Evolutionary conservation across 2,888 invertebrate species (phyloP), one percentile per base, ranked within the genome.

Genomic region (Melinaea marsaeus): DNA sequence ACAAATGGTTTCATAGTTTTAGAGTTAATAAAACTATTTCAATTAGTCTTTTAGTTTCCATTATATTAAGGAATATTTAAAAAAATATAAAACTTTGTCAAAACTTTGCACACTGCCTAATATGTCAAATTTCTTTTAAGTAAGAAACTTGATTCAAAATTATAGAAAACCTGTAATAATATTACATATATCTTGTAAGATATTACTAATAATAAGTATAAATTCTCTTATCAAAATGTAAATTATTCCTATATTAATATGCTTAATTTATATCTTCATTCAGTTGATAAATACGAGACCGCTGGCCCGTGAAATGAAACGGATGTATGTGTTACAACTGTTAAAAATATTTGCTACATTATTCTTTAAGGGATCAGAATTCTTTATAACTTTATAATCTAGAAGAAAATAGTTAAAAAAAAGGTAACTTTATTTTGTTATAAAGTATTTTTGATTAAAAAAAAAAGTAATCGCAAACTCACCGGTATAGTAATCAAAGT

Each of bases 401-500:
- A 7, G 7, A n/a, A 48, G 13, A 47, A 2, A 47, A 13, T 48
- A n/a, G n/a, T n/a, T n/a, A 13, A n/a, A 48, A 2, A 48, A 13
- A 3, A 48, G 2, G 2, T 37, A 37, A 6, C 4, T 37, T 37
- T 6, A 37, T 6, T 37, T 37, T 37, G 11, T 47, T 9, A 47
- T 4, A 2, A 47, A 11, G 3, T 47, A 47, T 47, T n/a, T 47
- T n/a, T 47, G 47, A 47, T 11, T 4, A n/a, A n/a, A 5, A 47
- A 47, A 47, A 47, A 47, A 47, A 47, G 11, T 4, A 48, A n/a
- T n/a, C 11, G 63, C 54, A 60, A 57, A 71, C 74, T 72, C 64
- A 75, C 75, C 74, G 42, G 68, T 62, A 35, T 67, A 65, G 64
- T 59, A 66, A 65, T 47, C 34, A 46, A 61, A 62, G 13, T 3